Conservation (phyloP, 2,797 vertebrate species). For the Chaenodraco wilsoni region DNA sequence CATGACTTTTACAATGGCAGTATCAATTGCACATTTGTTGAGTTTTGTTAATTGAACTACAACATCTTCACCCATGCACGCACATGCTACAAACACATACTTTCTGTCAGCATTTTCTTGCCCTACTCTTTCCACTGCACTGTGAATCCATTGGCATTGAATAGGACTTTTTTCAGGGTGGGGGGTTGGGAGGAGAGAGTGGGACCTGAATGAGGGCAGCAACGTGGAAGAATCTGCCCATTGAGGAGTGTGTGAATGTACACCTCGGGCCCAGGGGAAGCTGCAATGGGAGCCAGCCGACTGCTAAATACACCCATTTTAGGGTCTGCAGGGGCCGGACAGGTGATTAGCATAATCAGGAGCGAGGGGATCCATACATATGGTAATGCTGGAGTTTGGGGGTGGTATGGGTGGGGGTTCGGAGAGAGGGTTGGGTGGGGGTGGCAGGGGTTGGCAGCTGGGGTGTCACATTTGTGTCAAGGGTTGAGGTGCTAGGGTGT, state of each 20-base stretch:
- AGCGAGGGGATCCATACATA: conserved; percentile 95
- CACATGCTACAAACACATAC: conserved; percentile 58
- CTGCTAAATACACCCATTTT: conserved; percentile 99
- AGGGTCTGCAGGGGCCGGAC: conserved; percentile 93
- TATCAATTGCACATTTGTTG: conserved; percentile 87
- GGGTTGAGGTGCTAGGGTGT: conserved; percentile 80
- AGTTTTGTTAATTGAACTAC: conserved; percentile 87
- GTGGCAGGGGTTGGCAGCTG: conserved; percentile 93
- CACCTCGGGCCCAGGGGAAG: conserved; percentile 98
- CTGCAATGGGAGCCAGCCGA: conserved; percentile 98
- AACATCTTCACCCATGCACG: conserved; percentile 47
- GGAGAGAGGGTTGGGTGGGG: conserved; percentile 33
- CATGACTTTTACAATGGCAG: not conserved
- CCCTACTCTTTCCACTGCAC: conserved; percentile 86
- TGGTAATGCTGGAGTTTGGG: conserved; percentile 88
- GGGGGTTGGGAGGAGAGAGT: conserved; percentile 63
- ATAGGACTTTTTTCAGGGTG: conserved; percentile 86
- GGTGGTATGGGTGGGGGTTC: conserved; percentile 54
- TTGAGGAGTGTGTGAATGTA: conserved; percentile 98
- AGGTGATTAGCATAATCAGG: conserved; percentile 99
- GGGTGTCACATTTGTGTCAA: conserved; percentile 98
- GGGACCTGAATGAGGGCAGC: conserved; percentile 98
- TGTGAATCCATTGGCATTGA: conserved; percentile 94
- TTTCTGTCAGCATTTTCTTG: conserved; percentile 67
- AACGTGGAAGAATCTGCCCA: conserved; percentile 99